A percentile compares a stretch with the other conserved stretches of the same genome.
Evolutionary conservation across 2,888 invertebrate species (phyloP).

Genomic region (Ectropis crepuscularia): DNA sequence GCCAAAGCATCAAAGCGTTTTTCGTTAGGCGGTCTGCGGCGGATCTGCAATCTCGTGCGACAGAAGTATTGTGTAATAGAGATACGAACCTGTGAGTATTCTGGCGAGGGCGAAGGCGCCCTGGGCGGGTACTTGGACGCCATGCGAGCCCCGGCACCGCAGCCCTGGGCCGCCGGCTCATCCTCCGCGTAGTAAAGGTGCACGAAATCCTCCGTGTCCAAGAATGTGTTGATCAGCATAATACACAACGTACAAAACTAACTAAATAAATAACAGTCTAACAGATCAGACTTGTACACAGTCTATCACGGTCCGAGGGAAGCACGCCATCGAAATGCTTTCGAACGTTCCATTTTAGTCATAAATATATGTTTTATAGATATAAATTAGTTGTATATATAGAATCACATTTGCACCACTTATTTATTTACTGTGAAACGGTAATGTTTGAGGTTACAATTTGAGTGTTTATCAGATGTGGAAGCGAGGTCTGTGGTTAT

Average conservation of each 20-base stretch:
- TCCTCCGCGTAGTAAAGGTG: constrained; percentile 81
- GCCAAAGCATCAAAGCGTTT: too few relatives aligned
- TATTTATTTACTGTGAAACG: constrained; percentile 62
- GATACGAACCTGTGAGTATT: constrained; percentile 73
- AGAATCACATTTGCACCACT: constrained; percentile 77
- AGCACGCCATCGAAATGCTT: constrained; percentile 73
- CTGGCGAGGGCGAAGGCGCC: constrained; percentile 75
- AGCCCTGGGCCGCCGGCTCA: constrained; percentile 75
- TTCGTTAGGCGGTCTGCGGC: too few relatives aligned
- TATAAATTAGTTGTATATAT: constrained; percentile 74
- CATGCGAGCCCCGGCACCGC: constrained; percentile 78
- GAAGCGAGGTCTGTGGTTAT: constrained; percentile 48
- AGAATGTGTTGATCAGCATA: constrained; percentile 83
- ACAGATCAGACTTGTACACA: constrained; percentile 71
- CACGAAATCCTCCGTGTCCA: constrained; percentile 84
- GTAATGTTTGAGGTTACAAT: constrained; percentile 32
- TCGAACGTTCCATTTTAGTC: constrained; percentile 72
- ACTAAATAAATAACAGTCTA: constrained; percentile 75
- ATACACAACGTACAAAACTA: constrained; percentile 70
- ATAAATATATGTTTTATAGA: constrained; percentile 50
- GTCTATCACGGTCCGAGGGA: constrained; percentile 64
- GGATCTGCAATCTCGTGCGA: too few relatives aligned
- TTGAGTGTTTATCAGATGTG: constrained; percentile 36
- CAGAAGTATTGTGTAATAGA: background rate
- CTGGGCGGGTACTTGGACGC: constrained; percentile 76